A percentile compares a stretch with the other conserved stretches of the same genome.
phyloP scores from a whole-genome alignment of 2,797 vertebrate genomes.

The Spea hammondii region DNA sequence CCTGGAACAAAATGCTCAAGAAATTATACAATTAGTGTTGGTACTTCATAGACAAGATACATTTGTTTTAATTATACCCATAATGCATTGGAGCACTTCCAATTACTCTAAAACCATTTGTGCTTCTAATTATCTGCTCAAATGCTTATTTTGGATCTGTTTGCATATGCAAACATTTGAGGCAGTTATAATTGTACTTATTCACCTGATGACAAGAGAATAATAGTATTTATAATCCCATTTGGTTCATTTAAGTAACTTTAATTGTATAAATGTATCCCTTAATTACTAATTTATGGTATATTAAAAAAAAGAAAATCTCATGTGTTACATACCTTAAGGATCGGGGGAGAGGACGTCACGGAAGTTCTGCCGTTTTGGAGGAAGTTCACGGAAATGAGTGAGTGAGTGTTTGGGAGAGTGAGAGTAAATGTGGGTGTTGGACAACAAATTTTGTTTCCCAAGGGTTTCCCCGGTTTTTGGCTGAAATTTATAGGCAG shows the following conservation, averaged over 20 bases:
- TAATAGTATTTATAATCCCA: constrained; percentile 40
- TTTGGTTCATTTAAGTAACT: constrained; percentile 30
- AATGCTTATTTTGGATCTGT: constrained; percentile 39
- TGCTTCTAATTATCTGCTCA: constrained; percentile 45
- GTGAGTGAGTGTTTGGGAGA: neutral
- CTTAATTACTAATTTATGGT: constrained; percentile 7
- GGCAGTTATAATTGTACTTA: constrained; percentile 44
- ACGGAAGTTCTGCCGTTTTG: neutral
- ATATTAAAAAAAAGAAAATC: too few relatives aligned
- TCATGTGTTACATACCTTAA: too few relatives aligned
- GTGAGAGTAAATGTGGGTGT: too few relatives aligned
- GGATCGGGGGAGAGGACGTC: neutral
- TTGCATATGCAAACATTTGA: constrained; percentile 32
- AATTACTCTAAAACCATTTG: constrained; percentile 46
- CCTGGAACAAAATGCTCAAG: constrained; percentile 31
- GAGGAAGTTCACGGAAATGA: neutral
- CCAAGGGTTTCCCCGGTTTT: too few relatives aligned
- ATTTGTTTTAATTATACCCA: constrained; percentile 52
- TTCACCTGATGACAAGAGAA: constrained; percentile 49
- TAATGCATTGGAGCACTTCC: constrained; percentile 49
- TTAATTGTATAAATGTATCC: constrained; percentile 28
- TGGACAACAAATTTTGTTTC: too few relatives aligned
- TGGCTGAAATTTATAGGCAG: too few relatives aligned
- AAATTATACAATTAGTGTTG: constrained; percentile 41
- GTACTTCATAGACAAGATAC: constrained; percentile 36